phyloP scores from a whole-genome alignment of 2,888 invertebrate species.

The Galerucella pusilla region DNA sequence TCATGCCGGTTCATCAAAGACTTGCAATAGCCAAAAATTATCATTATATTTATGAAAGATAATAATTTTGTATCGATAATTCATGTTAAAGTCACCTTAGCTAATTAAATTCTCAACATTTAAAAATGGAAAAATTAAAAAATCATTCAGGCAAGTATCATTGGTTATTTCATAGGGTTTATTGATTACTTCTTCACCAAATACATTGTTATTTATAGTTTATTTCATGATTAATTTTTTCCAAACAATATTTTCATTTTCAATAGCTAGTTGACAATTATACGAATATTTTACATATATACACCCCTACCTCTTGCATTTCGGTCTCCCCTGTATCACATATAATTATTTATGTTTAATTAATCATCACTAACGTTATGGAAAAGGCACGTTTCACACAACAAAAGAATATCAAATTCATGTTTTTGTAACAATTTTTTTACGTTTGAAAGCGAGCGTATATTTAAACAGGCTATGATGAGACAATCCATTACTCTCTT shows the following conservation, averaged over 20 bases:
- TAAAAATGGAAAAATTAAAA: no score
- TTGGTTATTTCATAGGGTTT: no score
- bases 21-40: no score
- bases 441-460: no score
- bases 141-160: no score
- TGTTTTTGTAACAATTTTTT: not conserved
- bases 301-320: not conserved
- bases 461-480: no score
- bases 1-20: no score
- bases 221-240: not conserved
- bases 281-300: not conserved
- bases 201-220: not conserved
- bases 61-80: no score
- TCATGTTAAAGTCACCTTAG: no score
- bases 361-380: slow-evolving; percentile 3
- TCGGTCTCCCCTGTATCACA: slow-evolving; percentile 7
- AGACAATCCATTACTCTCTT: no score
- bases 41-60: no score
- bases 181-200: not conserved
- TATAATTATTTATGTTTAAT: slow-evolving; percentile 11
- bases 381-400: slow-evolving; percentile 1
- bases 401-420: slow-evolving; percentile 2
- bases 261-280: not conserved
- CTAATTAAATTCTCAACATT: no score
- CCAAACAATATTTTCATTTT: not conserved